These are phyloP conservation scores for Melieria crassipennis DNA, from an alignment of 2,888 invertebrate species.

Conservation along the genomic window DNA sequence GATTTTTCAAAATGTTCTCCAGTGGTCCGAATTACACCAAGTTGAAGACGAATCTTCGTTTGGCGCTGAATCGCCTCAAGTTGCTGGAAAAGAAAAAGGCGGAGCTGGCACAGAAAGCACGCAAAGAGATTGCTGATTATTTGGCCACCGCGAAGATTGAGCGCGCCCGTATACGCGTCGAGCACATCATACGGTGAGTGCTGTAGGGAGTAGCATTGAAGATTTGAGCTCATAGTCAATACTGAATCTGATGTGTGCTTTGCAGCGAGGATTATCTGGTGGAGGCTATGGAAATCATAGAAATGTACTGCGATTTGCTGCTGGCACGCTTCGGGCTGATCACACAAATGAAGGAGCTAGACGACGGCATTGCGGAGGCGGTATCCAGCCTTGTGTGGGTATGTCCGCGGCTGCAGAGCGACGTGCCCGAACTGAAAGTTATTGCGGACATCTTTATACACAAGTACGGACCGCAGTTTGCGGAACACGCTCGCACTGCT, in stretches of 20 bases:
- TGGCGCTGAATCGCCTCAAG: constrained; percentile 93
- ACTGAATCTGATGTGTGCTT: background rate
- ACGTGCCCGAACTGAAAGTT: constrained; percentile 80
- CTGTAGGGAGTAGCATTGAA: background rate
- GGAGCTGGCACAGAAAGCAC: constrained; percentile 92
- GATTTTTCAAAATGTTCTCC: constrained; percentile 77
- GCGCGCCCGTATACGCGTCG: constrained; percentile 95
- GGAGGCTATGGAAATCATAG: constrained; percentile 98
- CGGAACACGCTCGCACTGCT: constrained; percentile 87
- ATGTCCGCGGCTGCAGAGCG: constrained; percentile 89
- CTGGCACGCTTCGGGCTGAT: constrained; percentile 96
- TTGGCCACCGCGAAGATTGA: constrained; percentile 85
- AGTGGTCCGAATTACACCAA: constrained; percentile 94
- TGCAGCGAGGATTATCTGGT: constrained; percentile 96
- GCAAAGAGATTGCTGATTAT: constrained; percentile 96
- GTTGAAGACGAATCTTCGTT: constrained; percentile 93
- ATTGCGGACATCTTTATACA: constrained; percentile 88
- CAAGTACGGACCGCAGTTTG: constrained; percentile 93
- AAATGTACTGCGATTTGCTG: constrained; percentile 98
- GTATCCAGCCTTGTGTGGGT: constrained; percentile 95
- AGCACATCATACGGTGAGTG: constrained; percentile 88
- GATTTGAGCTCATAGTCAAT: background rate
- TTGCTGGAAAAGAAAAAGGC: constrained; percentile 97
- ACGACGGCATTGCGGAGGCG: constrained; percentile 95
- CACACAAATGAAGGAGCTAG: constrained; percentile 95